These are phyloP conservation scores for Ricordea florida DNA, from an alignment of 92 coral and sea anemone species.

Conservation along the genomic window DNA sequence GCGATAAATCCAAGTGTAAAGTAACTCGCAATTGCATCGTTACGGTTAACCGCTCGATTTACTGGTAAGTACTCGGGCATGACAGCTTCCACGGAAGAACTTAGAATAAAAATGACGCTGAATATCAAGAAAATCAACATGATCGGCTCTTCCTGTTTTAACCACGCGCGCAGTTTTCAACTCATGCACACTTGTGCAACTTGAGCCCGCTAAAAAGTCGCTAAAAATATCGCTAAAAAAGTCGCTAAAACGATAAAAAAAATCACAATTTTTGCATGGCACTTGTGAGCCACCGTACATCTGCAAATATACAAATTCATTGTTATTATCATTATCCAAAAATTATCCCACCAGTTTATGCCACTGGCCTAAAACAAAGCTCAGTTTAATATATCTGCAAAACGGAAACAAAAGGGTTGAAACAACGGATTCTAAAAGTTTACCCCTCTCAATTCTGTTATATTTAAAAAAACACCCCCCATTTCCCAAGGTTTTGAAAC, in stretches of 20 bases:
- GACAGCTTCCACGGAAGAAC: conserved; percentile 17
- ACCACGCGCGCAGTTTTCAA: no score
- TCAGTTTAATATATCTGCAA: no score
- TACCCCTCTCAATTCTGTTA: no score
- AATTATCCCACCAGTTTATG: no score
- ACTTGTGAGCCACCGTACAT: no score
- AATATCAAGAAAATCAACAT: not conserved
- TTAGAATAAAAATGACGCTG: not conserved
- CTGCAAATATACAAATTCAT: no score
- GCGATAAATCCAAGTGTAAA: conserved; percentile 56
- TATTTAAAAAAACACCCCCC: no score
- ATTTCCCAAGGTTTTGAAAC: no score
- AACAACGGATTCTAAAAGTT: no score
- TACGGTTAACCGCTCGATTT: conserved; percentile 17
- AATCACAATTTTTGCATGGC: not conserved
- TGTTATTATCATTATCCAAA: no score
- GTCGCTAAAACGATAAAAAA: not conserved
- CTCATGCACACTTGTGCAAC: not conserved
- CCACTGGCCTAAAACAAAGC: no score
- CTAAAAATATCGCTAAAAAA: not conserved
- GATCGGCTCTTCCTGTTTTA: not conserved
- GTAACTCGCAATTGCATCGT: conserved; percentile 58
- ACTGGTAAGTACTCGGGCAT: conserved; percentile 55
- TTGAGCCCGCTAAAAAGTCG: not conserved
- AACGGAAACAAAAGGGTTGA: no score